A percentile compares a stretch with the other conserved stretches of the same genome.
Conservation (phyloP, 2,888 invertebrate genomes). For the Pachycephus smyrnensis region DNA sequence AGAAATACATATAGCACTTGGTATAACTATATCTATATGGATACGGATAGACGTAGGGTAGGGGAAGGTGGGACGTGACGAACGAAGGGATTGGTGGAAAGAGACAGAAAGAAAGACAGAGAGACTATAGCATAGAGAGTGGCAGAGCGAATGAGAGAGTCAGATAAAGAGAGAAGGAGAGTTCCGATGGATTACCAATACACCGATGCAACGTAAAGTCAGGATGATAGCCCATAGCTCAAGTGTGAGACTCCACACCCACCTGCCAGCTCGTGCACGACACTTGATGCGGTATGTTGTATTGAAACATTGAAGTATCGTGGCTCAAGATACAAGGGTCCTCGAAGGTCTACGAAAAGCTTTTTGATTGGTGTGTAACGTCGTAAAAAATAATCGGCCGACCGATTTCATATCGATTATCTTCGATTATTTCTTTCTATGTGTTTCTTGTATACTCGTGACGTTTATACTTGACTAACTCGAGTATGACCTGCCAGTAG, state of each 20-base stretch:
- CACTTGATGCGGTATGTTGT: slow-evolving; percentile 38
- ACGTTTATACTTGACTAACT: neutral
- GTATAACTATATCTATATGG: neutral
- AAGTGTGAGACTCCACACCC: slow-evolving; percentile 61
- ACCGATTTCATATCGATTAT: neutral
- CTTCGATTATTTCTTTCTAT: neutral
- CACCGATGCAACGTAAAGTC: slow-evolving; percentile 65
- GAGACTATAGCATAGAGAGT: slow-evolving; percentile 12
- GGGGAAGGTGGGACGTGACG: slow-evolving; percentile 16
- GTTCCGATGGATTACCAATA: slow-evolving; percentile 68
- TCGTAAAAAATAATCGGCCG: slow-evolving; percentile 3
- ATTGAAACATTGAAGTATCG: slow-evolving; percentile 40
- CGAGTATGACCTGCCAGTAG: neutral
- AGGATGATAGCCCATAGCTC: slow-evolving; percentile 69
- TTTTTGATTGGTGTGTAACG: slow-evolving; percentile 31
- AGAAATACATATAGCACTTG: neutral
- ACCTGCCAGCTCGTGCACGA: slow-evolving; percentile 40
- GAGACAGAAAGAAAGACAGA: slow-evolving; percentile 27
- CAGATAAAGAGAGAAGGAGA: slow-evolving; percentile 22
- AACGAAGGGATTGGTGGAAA: slow-evolving; percentile 30
- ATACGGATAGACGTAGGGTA: neutral
- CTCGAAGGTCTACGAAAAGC: slow-evolving; percentile 41
- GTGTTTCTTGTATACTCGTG: neutral
- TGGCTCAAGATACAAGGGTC: slow-evolving; percentile 40
- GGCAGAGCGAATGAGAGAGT: slow-evolving; percentile 16